Base-by-base conservation (phyloP, 2,113 vertebrate genomes). In the Anguilla japonica region DNA sequence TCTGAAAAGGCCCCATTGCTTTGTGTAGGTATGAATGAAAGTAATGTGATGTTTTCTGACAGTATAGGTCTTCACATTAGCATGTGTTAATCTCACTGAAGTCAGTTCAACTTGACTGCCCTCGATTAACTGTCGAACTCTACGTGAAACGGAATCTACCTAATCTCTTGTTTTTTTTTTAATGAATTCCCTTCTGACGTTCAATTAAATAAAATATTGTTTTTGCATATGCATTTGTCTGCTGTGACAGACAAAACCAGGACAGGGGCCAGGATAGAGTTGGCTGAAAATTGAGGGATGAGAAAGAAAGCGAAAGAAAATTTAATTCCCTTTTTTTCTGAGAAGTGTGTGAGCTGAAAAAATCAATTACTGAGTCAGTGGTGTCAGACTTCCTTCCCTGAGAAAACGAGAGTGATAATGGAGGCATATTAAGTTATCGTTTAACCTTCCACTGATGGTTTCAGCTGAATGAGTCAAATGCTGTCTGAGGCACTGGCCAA, bases 71-170 rank as follows among this genome's bases (percentile, higher is more conserved):
- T 53, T 53, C 13, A 46, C 8, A 8, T 46, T 46, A 46, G 11
- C 50, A 11, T 53, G 50, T 53, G 89, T 92, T 93, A 93, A 91
- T 92, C 93, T 91, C 82, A 1, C 89, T 88, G 89, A 91, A 93
- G 93, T 91, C 90, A 81, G 89, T 79, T 90, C 16, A 56, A 93
- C 83, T 82, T 88, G 88, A 87, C 91, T 93, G 93, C 93, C 93
- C 94, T 94, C 89, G 93, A 92, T 93, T 56, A 89, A 78, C 90
- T 90, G 89, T 90, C 71, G 34, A 29, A 75, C 11, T 75, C n/a
- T 34, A 11, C 29, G 7, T 34, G 5, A 13, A 26, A 29, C 34
- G 71, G n/a, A 75, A 34, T 93, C 88, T 93, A 86, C 89, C 92
- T 93, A 93, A 94, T 93, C 92, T 90, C 89, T 87, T 34, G n/a